Conservation (phyloP, 2,113 vertebrate species). For the Cnemophilus loriae region DNA sequence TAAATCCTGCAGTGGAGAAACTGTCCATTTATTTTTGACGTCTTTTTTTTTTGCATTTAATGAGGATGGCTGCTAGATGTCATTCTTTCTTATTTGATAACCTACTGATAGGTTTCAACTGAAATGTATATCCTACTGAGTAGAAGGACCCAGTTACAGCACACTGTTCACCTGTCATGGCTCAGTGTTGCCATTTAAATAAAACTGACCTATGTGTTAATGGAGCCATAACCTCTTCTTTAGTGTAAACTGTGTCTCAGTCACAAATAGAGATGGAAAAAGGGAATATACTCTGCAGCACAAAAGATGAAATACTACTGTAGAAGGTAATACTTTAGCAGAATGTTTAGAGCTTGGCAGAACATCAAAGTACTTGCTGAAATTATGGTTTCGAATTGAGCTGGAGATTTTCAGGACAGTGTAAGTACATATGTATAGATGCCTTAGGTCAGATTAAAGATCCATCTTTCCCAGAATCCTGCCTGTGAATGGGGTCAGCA, state of each 20-base stretch:
- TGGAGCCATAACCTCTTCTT: neutral
- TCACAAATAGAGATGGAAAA: neutral
- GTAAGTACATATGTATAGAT: neutral
- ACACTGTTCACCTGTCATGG: neutral
- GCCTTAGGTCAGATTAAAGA: slow-evolving; percentile 33
- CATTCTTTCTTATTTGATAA: slow-evolving; percentile 7
- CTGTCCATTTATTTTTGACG: neutral
- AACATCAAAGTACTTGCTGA: neutral
- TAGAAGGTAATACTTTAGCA: neutral
- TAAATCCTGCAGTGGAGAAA: slow-evolving; percentile 8
- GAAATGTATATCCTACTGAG: neutral
- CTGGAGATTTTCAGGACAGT: neutral
- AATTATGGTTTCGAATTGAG: neutral
- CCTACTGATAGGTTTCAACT: neutral
- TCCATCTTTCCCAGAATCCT: neutral
- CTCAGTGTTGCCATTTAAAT: neutral
- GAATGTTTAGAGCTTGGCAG: neutral
- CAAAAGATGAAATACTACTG: neutral
- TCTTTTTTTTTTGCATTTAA: neutral
- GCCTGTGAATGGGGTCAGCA: neutral
- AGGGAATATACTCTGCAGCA: neutral
- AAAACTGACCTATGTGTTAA: slow-evolving; percentile 20
- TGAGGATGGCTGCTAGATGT: neutral
- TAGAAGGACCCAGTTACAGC: neutral
- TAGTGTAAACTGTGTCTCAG: neutral